Conservation (phyloP, 2,113 vertebrate genomes). For the Pomatorhinus ruficollis region DNA sequence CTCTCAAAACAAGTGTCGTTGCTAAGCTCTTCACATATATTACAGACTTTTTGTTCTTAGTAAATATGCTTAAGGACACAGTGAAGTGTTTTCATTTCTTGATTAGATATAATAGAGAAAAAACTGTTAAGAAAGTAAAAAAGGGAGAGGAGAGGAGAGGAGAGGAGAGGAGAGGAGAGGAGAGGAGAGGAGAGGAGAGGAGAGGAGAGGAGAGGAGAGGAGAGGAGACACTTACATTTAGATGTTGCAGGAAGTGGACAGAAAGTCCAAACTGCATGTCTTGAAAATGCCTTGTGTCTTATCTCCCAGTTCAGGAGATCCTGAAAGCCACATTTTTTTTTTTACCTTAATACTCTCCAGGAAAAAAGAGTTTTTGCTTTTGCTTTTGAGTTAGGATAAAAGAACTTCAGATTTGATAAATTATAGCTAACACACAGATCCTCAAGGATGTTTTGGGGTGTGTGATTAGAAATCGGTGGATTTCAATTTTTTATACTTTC, state of each 20-base stretch:
- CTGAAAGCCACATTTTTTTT: not conserved
- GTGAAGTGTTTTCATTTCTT: not conserved
- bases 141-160: no score
- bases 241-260: not conserved
- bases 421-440: not conserved
- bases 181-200: no score
- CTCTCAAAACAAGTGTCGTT: not conserved
- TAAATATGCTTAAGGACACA: not conserved
- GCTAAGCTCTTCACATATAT: not conserved
- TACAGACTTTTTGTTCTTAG: not conserved
- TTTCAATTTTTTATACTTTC: not conserved
- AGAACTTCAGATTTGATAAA: not conserved
- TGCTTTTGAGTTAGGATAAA: not conserved
- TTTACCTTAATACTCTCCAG: not conserved
- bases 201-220: no score
- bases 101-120: not conserved
- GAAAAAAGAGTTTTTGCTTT: not conserved
- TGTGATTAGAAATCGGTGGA: not conserved
- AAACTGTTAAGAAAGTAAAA: not conserved
- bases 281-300: not conserved
- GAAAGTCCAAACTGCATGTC: not conserved
- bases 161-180: no score
- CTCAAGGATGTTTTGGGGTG: not conserved
- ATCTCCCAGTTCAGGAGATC: not conserved
- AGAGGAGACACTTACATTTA: not conserved